Conservation (phyloP, 1,140 invertebrate genomes). For the Drosophila elegans region DNA sequence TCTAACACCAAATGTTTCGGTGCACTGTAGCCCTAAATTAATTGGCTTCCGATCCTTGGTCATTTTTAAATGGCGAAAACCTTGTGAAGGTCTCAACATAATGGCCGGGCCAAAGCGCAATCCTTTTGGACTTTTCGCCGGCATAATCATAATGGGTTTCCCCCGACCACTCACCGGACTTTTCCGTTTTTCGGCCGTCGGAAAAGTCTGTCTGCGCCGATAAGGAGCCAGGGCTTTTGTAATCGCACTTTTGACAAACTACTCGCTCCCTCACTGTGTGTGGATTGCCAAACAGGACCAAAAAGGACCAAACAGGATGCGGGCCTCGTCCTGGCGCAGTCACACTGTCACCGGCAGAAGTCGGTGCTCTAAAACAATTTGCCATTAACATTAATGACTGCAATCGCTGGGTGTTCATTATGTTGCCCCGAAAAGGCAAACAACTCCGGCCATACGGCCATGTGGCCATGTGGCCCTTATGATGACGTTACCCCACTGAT, state of each 20-base stretch:
- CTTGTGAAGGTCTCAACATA: constrained; percentile 11
- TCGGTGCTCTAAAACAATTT: constrained; percentile 53
- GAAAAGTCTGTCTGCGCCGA: constrained; percentile 43
- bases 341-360: constrained; percentile 39
- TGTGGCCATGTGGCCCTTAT: constrained; percentile 49
- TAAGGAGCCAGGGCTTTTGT: constrained; percentile 36
- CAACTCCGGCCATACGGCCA: neutral
- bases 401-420: constrained; percentile 43
- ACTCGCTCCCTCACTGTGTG: neutral
- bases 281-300: neutral
- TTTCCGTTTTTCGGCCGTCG: constrained; percentile 13
- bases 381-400: constrained; percentile 53
- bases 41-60: constrained; percentile 28
- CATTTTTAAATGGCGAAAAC: constrained; percentile 19
- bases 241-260: constrained; percentile 42
- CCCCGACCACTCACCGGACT: neutral
- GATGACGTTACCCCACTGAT: constrained; percentile 66
- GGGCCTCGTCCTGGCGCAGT: constrained; percentile 22
- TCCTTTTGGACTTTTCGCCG: constrained; percentile 12
- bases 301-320: constrained; percentile 10
- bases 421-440: constrained; percentile 6
- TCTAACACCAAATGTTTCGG: neutral
- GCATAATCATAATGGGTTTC: constrained; percentile 30
- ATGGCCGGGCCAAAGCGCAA: constrained; percentile 3
- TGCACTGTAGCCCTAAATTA: constrained; percentile 7